These are phyloP conservation scores for Entomyzon cyanotis DNA, from an alignment of 2,113 vertebrate species.

Conservation along the genomic window DNA sequence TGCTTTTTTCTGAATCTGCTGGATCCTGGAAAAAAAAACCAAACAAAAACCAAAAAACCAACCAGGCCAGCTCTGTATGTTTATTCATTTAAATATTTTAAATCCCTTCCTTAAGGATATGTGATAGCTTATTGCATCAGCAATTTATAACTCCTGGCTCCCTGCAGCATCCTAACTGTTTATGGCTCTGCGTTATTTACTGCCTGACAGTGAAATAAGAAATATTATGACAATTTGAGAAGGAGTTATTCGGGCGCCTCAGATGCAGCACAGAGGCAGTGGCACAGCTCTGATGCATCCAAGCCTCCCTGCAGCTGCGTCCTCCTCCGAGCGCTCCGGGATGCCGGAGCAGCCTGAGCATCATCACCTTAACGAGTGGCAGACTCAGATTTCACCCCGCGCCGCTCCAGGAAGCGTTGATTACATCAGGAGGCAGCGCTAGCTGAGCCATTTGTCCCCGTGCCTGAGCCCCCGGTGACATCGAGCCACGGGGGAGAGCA, in stretches of 20 bases:
- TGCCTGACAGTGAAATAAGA: background rate
- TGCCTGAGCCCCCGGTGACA: background rate
- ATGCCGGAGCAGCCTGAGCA: background rate
- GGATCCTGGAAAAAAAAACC: background rate
- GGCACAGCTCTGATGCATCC: background rate
- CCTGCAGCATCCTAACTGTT: background rate
- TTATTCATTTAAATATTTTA: background rate
- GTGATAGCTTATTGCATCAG: slow-evolving; percentile 4
- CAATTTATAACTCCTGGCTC: background rate
- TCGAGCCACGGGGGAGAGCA: background rate
- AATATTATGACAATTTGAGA: background rate
- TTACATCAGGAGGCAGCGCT: background rate
- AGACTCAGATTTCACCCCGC: background rate
- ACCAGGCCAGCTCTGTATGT: background rate
- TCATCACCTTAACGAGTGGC: background rate
- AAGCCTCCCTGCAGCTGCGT: rapidly evolving
- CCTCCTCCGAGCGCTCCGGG: background rate
- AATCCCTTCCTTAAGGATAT: slow-evolving; percentile 19
- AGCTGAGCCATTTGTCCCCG: background rate
- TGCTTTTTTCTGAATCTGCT: background rate
- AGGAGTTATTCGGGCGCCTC: background rate
- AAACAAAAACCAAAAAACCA: no score
- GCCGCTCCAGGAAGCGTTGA: background rate
- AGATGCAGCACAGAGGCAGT: background rate
- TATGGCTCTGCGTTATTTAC: background rate